phyloP scores from a whole-genome alignment of 2,797 vertebrate genomes.

The Erethizon dorsatum region DNA sequence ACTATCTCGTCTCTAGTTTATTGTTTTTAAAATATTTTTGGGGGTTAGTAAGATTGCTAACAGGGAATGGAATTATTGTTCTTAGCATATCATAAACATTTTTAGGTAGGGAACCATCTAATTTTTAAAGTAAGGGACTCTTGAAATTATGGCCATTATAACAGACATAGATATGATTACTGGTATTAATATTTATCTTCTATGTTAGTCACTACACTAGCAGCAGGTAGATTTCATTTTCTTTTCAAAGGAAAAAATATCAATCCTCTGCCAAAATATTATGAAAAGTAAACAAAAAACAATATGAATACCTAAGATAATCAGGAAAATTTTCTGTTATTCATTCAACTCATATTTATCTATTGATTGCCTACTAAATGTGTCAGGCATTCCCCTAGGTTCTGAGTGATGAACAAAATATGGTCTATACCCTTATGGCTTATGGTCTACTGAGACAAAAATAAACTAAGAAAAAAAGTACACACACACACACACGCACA shows the following conservation, averaged over 20 bases:
- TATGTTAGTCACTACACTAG: conserved; percentile 7
- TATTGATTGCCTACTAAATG: background rate
- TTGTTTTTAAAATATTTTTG: background rate
- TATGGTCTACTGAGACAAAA: conserved; percentile 3
- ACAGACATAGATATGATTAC: conserved; percentile 26
- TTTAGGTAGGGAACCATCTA: background rate
- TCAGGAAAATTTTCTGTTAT: background rate
- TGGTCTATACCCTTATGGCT: background rate
- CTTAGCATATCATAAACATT: background rate
- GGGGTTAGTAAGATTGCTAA: background rate
- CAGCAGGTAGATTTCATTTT: background rate
- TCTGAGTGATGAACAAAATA: background rate
- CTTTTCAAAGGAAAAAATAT: conserved; percentile 54
- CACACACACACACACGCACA: no score
- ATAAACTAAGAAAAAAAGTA: conserved; percentile 7
- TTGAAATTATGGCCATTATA: conserved; percentile 50
- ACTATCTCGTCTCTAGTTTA: conserved; percentile 7
- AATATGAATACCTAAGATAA: conserved; percentile 46
- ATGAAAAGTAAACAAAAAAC: background rate
- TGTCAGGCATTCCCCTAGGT: background rate
- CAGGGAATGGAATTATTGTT: background rate
- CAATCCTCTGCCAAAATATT: conserved; percentile 44
- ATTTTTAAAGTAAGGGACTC: conserved; percentile 27
- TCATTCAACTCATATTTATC: background rate
- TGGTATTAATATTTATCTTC: conserved; percentile 55